Conservation (phyloP, 2,113 vertebrate genomes). For the Bambusicola thoracicus region DNA sequence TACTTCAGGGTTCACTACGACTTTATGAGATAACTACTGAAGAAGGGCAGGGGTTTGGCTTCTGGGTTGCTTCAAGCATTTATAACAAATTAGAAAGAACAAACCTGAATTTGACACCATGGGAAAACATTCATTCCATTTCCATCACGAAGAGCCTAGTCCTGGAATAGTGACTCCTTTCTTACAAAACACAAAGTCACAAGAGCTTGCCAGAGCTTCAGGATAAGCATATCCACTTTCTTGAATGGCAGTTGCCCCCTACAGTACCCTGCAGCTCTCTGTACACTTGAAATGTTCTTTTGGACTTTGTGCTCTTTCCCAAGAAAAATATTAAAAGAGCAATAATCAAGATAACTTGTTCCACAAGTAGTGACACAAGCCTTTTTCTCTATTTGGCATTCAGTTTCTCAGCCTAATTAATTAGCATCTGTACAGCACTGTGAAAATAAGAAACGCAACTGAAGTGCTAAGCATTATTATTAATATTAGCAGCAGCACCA, state of each 20-base stretch:
- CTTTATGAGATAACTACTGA: background rate
- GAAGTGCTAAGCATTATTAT: constrained; percentile 55
- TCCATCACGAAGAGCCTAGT: background rate
- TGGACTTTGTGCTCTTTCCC: background rate
- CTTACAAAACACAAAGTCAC: background rate
- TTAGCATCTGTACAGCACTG: constrained; percentile 57
- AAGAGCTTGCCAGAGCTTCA: background rate
- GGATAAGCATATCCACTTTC: background rate
- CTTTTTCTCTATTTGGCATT: constrained; percentile 47
- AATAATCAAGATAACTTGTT: constrained; percentile 54
- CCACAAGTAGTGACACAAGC: background rate
- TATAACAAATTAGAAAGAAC: background rate
- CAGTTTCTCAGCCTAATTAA: constrained; percentile 48
- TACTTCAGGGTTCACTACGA: too few relatives aligned
- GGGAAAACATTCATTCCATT: background rate
- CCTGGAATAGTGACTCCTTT: background rate
- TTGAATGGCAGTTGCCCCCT: background rate
- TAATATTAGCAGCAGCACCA: constrained; percentile 51
- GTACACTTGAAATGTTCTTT: background rate
- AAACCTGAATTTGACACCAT: background rate
- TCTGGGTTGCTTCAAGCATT: background rate
- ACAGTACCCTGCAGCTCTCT: background rate
- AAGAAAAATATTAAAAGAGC: constrained; percentile 3
- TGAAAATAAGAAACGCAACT: constrained; percentile 43
- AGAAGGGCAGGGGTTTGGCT: background rate